Percentiles rank a stretch among this genome's conserved stretches.
Evolutionary conservation across 2,113 vertebrate genomes (phyloP).

Genomic region (Garra rufa): DNA sequence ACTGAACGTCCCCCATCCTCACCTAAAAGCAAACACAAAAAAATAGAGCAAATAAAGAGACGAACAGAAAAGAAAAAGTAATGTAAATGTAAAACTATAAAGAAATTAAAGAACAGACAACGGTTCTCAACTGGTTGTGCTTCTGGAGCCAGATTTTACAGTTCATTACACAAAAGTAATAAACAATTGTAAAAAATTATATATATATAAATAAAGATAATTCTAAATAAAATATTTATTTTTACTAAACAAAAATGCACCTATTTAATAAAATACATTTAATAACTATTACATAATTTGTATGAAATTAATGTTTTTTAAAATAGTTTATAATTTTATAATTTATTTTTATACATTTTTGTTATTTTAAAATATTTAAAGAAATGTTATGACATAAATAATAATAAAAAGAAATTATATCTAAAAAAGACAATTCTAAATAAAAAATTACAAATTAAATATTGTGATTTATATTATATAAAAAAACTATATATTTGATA

Average conservation of each 20-base stretch:
- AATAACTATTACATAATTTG: background rate
- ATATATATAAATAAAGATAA: background rate
- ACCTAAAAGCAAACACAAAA: slow-evolving; percentile 65
- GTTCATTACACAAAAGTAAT: background rate
- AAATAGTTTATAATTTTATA: too few relatives aligned
- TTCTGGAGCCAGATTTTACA: background rate
- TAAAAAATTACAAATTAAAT: too few relatives aligned
- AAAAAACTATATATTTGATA: too few relatives aligned
- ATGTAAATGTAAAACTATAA: background rate
- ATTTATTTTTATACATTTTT: too few relatives aligned
- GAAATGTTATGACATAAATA: too few relatives aligned
- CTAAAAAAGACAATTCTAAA: too few relatives aligned
- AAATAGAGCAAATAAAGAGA: slow-evolving; percentile 67
- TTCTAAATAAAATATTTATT: background rate
- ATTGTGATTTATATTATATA: too few relatives aligned
- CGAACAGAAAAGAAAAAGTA: slow-evolving; percentile 46
- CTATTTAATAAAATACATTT: background rate
- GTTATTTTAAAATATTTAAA: too few relatives aligned
- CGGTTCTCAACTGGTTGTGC: slow-evolving; percentile 10
- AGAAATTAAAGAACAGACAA: slow-evolving; percentile 1
- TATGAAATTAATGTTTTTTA: too few relatives aligned
- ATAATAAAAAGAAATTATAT: too few relatives aligned
- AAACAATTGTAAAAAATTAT: background rate
- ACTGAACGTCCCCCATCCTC: slow-evolving; percentile 70
- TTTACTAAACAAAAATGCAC: background rate